Evolutionary conservation across 2,888 invertebrate species (phyloP), one percentile per base, ranked within the genome.

Genomic region (Cryptus viduatorius): DNA sequence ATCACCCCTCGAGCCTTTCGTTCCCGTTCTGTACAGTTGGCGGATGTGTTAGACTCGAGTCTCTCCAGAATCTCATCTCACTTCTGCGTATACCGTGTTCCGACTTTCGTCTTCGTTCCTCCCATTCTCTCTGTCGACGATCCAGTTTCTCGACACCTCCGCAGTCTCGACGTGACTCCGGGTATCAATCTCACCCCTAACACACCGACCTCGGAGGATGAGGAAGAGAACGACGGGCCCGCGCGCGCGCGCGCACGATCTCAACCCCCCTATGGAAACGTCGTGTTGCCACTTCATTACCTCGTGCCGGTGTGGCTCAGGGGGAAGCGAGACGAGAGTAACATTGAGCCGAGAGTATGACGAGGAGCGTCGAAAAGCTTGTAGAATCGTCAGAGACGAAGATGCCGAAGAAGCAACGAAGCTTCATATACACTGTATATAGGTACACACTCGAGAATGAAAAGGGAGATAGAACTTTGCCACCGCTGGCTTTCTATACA

Each of bases 251-350:
- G 83, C 83, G 71, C 76, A 73, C 80, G 80, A 72, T 84, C 77
- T 68, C 83, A 76, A 79, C 48, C 73, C 61, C 82, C 87, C 87
- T 88, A 8, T 89, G 89, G 89, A 90, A 92, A 90, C 90, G 89
- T 88, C 91, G 89, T 91, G 92, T 92, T 92, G 91, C 92, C 92
- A 92, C 92, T 92, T 92, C 92, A 92, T 92, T 92, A 92, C 92
- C 90, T 90, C 90, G 83, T 87, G 89, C 90, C 82, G 59, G 65
- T 67, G 79, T 76, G 59, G 77, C 71, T 31, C 64, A 56, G 68
- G 71, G 79, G 78, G 72, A 79, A 48, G 46, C 79, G 68, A 69
- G 61, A 31, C 79, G 72, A 87, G 88, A 87, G 86, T 12, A 3
- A 4, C 14, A 14, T 0, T 29, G 29, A 29, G 61, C 82, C 72